Evolutionary conservation across 2,888 invertebrate genomes (phyloP), one percentile per base, ranked within the genome.

Genomic region (Troglohyphantes excavatus): DNA sequence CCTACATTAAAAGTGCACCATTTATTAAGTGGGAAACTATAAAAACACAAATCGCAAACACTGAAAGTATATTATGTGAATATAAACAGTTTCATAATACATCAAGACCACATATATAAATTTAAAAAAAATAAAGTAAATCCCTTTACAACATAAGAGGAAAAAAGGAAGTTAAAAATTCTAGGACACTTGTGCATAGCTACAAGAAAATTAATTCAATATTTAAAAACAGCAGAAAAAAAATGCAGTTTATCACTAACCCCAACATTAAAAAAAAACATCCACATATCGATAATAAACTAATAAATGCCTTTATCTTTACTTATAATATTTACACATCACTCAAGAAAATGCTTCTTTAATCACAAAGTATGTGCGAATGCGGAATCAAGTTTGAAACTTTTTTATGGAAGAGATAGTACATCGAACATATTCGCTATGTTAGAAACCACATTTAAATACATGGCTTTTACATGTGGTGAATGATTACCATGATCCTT

Each of bases 231-330:
- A 39, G 33, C 33, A 33, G 13, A 39, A 39, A 39, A 13, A 53
- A 53, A 53, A 53, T 53, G n/a, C 13, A 53, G 53, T 53, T 53
- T 11, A 17, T 7, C 53, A n/a, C 53, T 53, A 53, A n/a, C 53
- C 53, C 27, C 23, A 72, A 72, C n/a, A 46, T 46, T n/a, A n/a
- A n/a, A 43, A 26, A 72, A 21, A 72, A 46, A 72, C 46, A 72
- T 72, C 26, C 46, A 72, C 23, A 72, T 26, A 46, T 53, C 3
- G 2, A 53, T 53, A 13, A 46, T 72, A 72, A 72, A 23, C 46
- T 39, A 70, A 39, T 72, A 72, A 70, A 70, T 70, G 39, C 72
- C n/a, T 72, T 72, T 72, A n/a, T 43, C 26, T 72, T 43, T 46
- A 63, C 23, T 63, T 43, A 23, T 39, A 26, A 72, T 27, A 72